Evolutionary conservation across 2,888 invertebrate species (phyloP).

Genomic region (Noctua janthe): DNA sequence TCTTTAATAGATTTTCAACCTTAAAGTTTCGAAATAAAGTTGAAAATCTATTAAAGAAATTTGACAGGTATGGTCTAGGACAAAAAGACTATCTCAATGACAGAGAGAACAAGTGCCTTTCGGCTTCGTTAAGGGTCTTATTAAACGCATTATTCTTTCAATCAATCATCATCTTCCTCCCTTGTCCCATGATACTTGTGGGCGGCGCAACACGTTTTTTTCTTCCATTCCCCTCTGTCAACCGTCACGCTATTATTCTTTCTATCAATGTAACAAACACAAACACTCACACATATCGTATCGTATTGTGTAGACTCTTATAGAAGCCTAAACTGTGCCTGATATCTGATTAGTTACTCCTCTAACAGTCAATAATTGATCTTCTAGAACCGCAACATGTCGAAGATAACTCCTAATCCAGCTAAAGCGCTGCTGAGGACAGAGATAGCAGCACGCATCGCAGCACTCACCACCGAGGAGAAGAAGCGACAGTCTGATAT

Average conservation of each 20-base stretch:
- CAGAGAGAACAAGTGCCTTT: background rate
- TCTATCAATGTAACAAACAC: background rate
- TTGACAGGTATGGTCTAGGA: background rate
- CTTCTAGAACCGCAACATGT: constrained; percentile 72
- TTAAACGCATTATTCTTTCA: background rate
- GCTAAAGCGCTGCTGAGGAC: constrained; percentile 81
- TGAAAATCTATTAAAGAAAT: too few relatives aligned
- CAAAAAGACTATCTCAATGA: background rate
- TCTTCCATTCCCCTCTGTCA: too few relatives aligned
- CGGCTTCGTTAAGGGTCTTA: background rate
- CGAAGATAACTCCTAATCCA: constrained; percentile 80
- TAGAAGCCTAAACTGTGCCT: background rate
- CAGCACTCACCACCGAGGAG: constrained; percentile 80
- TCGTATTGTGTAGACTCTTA: background rate
- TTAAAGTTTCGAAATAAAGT: too few relatives aligned
- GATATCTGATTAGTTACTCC: background rate
- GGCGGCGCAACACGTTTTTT: too few relatives aligned
- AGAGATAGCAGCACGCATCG: constrained; percentile 79
- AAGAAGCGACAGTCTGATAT: constrained; percentile 83
- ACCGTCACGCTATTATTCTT: background rate
- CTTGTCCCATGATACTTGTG: too few relatives aligned
- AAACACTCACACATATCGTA: background rate
- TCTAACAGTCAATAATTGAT: background rate
- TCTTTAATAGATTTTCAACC: too few relatives aligned
- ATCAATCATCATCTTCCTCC: background rate